phyloP scores from a whole-genome alignment of 2,113 vertebrate genomes.

The Lamprotornis superbus region DNA sequence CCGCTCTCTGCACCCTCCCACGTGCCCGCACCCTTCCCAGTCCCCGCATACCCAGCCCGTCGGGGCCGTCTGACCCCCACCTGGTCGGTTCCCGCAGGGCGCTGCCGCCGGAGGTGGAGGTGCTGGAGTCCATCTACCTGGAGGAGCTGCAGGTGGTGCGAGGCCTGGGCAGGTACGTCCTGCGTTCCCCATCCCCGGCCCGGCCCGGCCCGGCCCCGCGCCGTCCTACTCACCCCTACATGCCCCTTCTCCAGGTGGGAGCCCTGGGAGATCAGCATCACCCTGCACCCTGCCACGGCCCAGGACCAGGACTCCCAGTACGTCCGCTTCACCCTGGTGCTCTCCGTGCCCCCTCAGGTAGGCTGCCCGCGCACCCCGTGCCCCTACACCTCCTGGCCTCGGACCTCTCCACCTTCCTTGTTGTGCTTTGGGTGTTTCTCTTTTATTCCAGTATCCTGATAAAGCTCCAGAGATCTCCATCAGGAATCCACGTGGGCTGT shows the following conservation, averaged over 20 bases:
- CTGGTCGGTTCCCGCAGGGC: constrained; percentile 69
- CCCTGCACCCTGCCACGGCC: constrained; percentile 88
- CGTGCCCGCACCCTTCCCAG: fast-evolving
- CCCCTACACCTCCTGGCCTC: neutral
- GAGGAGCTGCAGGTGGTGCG: constrained; percentile 84
- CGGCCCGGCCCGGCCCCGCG: neutral
- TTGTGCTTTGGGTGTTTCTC: neutral
- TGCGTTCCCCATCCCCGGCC: neutral
- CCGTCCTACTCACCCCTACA: neutral
- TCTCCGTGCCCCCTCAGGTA: constrained; percentile 86
- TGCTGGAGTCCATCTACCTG: constrained; percentile 93
- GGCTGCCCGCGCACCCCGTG: neutral
- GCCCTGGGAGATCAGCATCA: constrained; percentile 84
- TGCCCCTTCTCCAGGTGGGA: constrained; percentile 69
- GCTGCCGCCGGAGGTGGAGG: constrained; percentile 85
- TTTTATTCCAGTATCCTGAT: constrained; percentile 71
- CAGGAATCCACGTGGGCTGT: constrained; percentile 89
- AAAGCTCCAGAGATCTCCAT: constrained; percentile 81
- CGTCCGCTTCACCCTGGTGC: constrained; percentile 86
- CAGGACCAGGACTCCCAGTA: constrained; percentile 91
- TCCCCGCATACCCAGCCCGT: too few species aligned
- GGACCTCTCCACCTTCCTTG: neutral
- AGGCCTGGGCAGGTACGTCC: constrained; percentile 75
- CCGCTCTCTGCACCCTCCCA: too few species aligned
- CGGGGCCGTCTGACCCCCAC: neutral